Percentiles rank a stretch among this genome's conserved stretches.
phyloP scores from a whole-genome alignment of 2,888 invertebrate species.

The Globia sparganii region DNA sequence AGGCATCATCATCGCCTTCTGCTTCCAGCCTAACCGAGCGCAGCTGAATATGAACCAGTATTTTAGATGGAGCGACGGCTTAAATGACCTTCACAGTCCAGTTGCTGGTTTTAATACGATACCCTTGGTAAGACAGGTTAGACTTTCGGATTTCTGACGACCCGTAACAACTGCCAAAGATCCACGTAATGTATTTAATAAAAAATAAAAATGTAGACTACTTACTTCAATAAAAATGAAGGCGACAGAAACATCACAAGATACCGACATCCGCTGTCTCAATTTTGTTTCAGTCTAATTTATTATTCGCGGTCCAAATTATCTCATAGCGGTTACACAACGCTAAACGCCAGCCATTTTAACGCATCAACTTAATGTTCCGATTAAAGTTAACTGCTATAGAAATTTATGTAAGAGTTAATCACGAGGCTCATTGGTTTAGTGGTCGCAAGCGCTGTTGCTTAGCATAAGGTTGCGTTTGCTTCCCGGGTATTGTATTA shows the following conservation, averaged over 20 bases:
- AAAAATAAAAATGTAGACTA: not conserved
- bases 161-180: not conserved
- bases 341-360: conserved; percentile 36
- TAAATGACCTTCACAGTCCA: too few relatives aligned
- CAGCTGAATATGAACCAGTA: not conserved
- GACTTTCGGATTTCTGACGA: not conserved
- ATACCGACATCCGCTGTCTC: conserved; percentile 4
- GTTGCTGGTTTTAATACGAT: not conserved
- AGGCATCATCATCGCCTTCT: too few relatives aligned
- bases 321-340: conserved; percentile 40
- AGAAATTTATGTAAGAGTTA: conserved; percentile 11
- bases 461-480: not conserved
- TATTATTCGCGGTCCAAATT: conserved; percentile 34
- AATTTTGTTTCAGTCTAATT: conserved; percentile 35
- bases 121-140: not conserved
- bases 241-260: not conserved
- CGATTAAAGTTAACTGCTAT: conserved; percentile 22
- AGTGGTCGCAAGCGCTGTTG: not conserved
- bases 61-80: too few relatives aligned
- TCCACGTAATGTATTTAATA: not conserved
- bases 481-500: not conserved
- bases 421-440: not conserved
- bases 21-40: not conserved
- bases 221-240: not conserved
- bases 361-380: conserved; percentile 5